Base-by-base conservation (phyloP, 2,113 vertebrate genomes). In the Sander lucioperca region DNA sequence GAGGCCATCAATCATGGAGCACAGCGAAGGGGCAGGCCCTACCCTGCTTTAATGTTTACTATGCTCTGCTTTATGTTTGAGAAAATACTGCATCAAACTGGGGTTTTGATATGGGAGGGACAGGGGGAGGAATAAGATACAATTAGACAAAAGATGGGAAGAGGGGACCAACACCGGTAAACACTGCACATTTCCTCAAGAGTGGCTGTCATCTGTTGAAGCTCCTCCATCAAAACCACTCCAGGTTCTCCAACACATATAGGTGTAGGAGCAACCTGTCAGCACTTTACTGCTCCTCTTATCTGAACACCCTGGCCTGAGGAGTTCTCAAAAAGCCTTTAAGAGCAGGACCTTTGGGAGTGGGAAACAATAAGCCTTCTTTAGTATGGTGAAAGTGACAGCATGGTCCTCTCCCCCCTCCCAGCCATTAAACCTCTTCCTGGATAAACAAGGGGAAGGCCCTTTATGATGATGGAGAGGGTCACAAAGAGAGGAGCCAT, bases 391-490 rank as follows among this genome's bases (percentile, higher is more conserved):
- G 88, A 93, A 93, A 91, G 91, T 94, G 94, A 94, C 93, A 93
- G 94, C 91, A 82, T 88, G 88, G 87, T 86, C 85, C 86, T 39
- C 77, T 77, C 51, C 78, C 89, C 80, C 74, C 53, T 80, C 80
- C 36, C 58, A 23, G 78, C 91, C 77, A 93, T 92, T 92, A 93
- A 93, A 93, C 48, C 93, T 92, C 87, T 89, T 90, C 91, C 91
- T 93, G 94, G 91, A 92, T 92, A 94, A 94, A 93, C 93, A 94
- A 94, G 91, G 72, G 87, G 88, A 92, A 86, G 87, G 90, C 62
- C 85, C 88, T 93, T 94, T 93, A 93, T 94, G 87, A 91, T 93
- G 93, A 94, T 92, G 88, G 91, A 94, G 94, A 91, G 93, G 92
- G 84, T 91, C 90, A 93, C 93, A 93, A 93, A 91, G 88, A 93